These are phyloP conservation scores for Triops longicaudatus DNA, from an alignment of 1,140 invertebrate species.

Conservation along the genomic window DNA sequence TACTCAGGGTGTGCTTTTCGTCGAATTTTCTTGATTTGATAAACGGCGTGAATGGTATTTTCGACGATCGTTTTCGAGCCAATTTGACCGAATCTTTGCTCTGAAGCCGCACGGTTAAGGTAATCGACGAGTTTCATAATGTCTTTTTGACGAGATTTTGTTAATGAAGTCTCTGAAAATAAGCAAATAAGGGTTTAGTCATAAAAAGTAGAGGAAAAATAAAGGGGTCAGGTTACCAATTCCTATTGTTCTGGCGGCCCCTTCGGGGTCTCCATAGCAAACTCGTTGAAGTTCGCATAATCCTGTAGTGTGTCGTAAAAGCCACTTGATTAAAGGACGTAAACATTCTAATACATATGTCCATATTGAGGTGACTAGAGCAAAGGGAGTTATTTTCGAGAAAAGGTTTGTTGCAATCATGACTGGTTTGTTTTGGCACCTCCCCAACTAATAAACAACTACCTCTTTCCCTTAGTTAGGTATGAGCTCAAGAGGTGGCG, in stretches of 20 bases:
- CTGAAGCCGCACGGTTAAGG: conserved; percentile 54
- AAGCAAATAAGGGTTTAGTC: neutral
- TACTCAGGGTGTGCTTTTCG: conserved; percentile 17
- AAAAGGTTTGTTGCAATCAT: neutral
- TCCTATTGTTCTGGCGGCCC: conserved; percentile 56
- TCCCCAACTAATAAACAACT: too few species aligned
- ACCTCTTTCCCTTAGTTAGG: too few species aligned
- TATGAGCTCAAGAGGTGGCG: too few species aligned
- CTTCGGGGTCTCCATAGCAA: conserved; percentile 69
- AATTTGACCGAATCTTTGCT: conserved; percentile 45
- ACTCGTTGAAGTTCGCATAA: conserved; percentile 86
- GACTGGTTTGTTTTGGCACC: neutral
- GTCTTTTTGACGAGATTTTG: conserved; percentile 55
- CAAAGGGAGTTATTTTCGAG: neutral
- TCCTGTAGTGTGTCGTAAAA: conserved; percentile 69
- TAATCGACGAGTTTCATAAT: conserved; percentile 56
- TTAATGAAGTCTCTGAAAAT: conserved; percentile 42
- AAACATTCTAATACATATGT: neutral
- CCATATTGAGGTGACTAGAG: neutral
- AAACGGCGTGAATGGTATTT: conserved; percentile 54
- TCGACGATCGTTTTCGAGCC: conserved; percentile 43
- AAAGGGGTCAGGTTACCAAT: conserved; percentile 53
- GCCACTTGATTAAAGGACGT: conserved; percentile 61
- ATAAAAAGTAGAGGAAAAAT: neutral
- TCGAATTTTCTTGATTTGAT: conserved; percentile 52